Conservation (phyloP, 2,797 vertebrate genomes). For the Petrocephalus sullivani region DNA sequence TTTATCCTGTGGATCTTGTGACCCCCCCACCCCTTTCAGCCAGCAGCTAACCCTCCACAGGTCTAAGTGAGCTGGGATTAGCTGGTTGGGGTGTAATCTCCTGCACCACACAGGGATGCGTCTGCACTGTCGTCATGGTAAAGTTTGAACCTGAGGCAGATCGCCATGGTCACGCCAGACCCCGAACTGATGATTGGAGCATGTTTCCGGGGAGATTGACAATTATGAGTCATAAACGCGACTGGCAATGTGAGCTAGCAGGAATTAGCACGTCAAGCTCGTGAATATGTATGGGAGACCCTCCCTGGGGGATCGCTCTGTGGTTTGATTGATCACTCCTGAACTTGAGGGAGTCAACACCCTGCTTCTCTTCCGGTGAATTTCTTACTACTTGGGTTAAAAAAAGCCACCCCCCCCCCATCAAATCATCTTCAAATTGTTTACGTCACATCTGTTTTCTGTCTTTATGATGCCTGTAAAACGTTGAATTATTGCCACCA, state of each 20-base stretch:
- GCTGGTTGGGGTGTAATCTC: background rate
- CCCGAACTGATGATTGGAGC: constrained; percentile 42
- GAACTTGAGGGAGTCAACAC: constrained; percentile 79
- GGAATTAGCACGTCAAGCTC: constrained; percentile 78
- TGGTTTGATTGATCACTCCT: constrained; percentile 77
- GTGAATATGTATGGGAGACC: constrained; percentile 81
- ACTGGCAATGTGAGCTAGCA: constrained; percentile 64
- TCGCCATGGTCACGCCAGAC: background rate
- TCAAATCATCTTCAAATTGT: constrained; percentile 29
- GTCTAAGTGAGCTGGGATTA: background rate
- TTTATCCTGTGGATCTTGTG: background rate
- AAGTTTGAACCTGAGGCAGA: background rate
- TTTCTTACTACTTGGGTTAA: background rate
- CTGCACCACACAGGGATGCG: background rate
- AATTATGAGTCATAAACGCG: constrained; percentile 82
- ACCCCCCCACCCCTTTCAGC: no score
- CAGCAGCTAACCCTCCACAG: no score
- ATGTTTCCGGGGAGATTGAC: constrained; percentile 80
- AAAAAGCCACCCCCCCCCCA: background rate
- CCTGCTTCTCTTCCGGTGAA: background rate
- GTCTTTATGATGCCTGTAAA: constrained; percentile 58
- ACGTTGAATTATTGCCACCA: constrained; percentile 51
- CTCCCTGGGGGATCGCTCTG: constrained; percentile 76
- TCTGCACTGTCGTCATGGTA: background rate
- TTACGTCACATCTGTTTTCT: constrained; percentile 67